phyloP scores from a whole-genome alignment of 1,140 invertebrate species.

The Stratiolaelaps scimitus region DNA sequence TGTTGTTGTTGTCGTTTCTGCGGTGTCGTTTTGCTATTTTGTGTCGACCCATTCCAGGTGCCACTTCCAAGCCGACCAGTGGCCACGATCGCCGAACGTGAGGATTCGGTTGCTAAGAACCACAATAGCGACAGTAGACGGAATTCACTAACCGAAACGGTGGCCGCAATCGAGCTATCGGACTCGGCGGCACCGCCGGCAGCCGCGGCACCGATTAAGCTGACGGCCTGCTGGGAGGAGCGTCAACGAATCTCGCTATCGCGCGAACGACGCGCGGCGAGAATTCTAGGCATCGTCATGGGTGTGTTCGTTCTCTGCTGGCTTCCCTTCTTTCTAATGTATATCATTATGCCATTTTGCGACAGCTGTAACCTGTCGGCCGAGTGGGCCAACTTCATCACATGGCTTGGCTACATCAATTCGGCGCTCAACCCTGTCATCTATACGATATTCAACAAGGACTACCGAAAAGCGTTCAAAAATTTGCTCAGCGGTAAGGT shows the following conservation, averaged over 20 bases:
- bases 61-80: slow-evolving; percentile 44
- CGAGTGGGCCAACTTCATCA: slow-evolving; percentile 71
- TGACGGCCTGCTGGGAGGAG: slow-evolving; percentile 82
- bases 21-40: too few species aligned
- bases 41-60: too few species aligned
- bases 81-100: slow-evolving; percentile 48
- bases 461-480: slow-evolving; percentile 85
- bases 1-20: too few species aligned
- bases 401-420: slow-evolving; percentile 95
- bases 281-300: slow-evolving; percentile 84
- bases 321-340: slow-evolving; percentile 91
- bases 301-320: slow-evolving; percentile 84
- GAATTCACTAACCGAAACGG: slow-evolving; percentile 31
- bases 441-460: slow-evolving; percentile 93
- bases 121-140: slow-evolving; percentile 34
- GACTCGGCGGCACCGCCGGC: slow-evolving; percentile 30
- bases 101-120: slow-evolving; percentile 52
- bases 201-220: slow-evolving; percentile 37
- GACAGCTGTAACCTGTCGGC: slow-evolving; percentile 57
- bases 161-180: slow-evolving; percentile 30
- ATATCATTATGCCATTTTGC: slow-evolving; percentile 79
- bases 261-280: slow-evolving; percentile 75
- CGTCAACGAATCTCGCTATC: slow-evolving; percentile 82
- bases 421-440: slow-evolving; percentile 93
- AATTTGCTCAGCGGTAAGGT: slow-evolving; percentile 1